Conservation (phyloP, 2,888 invertebrate genomes). For the Tenthredo scrophulariae region DNA sequence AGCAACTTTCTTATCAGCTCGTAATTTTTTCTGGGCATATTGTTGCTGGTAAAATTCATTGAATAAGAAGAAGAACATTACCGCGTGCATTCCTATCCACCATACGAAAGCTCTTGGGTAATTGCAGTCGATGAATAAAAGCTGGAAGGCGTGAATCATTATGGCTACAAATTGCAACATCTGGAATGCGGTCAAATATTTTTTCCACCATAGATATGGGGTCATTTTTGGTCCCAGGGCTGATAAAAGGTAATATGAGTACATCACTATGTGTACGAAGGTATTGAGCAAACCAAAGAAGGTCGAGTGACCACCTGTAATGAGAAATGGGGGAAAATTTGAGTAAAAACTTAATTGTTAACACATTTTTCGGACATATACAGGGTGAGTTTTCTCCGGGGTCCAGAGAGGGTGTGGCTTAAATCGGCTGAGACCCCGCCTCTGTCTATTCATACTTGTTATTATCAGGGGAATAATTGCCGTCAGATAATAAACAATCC, state of each 20-base stretch:
- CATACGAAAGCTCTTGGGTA: slow-evolving; percentile 96
- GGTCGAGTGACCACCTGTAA: slow-evolving; percentile 93
- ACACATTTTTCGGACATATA: not conserved
- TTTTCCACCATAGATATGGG: slow-evolving; percentile 97
- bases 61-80: slow-evolving; percentile 97
- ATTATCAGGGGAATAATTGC: no score
- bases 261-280: slow-evolving; percentile 98
- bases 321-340: slow-evolving; percentile 56
- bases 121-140: slow-evolving; percentile 94
- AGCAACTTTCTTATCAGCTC: slow-evolving; percentile 72
- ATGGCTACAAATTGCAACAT: slow-evolving; percentile 95
- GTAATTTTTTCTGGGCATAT: slow-evolving; percentile 79
- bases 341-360: not conserved
- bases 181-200: slow-evolving; percentile 94
- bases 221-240: slow-evolving; percentile 93
- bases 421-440: no score
- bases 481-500: no score
- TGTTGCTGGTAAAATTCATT: slow-evolving; percentile 95
- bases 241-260: slow-evolving; percentile 94
- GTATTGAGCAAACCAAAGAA: slow-evolving; percentile 97
- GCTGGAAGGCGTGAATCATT: slow-evolving; percentile 95
- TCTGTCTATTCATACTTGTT: no score
- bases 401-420: no score
- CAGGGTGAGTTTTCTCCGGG: no score
- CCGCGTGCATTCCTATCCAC: slow-evolving; percentile 98